Conservation (phyloP, 2,113 vertebrate species). For the Apaloderma vittatum region DNA sequence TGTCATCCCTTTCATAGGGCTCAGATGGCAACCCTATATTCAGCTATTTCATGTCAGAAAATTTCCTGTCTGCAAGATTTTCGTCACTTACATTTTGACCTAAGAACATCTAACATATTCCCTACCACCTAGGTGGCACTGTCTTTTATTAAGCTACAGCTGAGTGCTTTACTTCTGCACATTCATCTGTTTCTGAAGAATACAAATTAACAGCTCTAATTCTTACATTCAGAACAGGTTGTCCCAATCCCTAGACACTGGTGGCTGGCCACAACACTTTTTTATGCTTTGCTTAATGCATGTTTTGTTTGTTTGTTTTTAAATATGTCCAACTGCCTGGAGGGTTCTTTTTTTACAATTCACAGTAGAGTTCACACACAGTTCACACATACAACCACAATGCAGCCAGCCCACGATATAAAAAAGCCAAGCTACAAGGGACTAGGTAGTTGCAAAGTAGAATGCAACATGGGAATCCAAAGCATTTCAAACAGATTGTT, state of each 20-base stretch:
- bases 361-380: neutral
- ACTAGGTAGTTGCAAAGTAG: neutral
- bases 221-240: neutral
- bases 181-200: neutral
- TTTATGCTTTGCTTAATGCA: conserved; percentile 19
- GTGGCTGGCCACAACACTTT: neutral
- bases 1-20: neutral
- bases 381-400: neutral
- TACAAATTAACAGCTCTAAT: neutral
- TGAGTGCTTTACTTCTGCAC: neutral
- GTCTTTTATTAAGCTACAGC: neutral
- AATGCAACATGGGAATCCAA: neutral
- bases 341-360: neutral
- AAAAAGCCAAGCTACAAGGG: neutral
- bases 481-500: neutral
- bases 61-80: neutral
- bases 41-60: neutral
- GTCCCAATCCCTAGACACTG: neutral
- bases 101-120: neutral
- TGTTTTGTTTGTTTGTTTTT: neutral
- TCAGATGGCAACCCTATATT: neutral
- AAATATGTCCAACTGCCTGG: neutral
- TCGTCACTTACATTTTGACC: neutral
- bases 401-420: neutral
- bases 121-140: neutral